Conservation (phyloP, 1,140 invertebrate genomes). For the Drosophila hydei region DNA sequence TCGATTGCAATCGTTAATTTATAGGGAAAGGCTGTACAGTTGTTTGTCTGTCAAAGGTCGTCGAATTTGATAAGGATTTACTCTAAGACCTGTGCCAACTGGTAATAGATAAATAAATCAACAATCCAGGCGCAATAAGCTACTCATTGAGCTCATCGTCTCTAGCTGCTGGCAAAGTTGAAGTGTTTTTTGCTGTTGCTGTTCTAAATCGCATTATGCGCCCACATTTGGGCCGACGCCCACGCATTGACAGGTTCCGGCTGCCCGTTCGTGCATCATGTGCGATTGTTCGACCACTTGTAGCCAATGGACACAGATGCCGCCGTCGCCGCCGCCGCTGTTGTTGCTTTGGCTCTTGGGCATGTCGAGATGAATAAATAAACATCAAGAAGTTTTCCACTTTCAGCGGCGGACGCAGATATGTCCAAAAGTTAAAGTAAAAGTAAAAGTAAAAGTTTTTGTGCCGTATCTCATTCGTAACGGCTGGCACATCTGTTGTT, state of each 20-base stretch:
- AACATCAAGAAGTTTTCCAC: constrained; percentile 76
- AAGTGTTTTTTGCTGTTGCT: constrained; percentile 6
- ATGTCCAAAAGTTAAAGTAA: constrained; percentile 24
- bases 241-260: constrained; percentile 6
- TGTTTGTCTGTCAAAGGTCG: too few species aligned
- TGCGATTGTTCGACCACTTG: constrained; percentile 50
- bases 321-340: neutral
- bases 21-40: too few species aligned
- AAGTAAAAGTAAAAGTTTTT: constrained; percentile 57
- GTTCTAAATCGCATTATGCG: constrained; percentile 68
- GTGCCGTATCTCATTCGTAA: constrained; percentile 57
- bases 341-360: constrained; percentile 37
- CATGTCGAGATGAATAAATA: constrained; percentile 75
- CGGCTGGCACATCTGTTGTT: constrained; percentile 5
- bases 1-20: too few species aligned
- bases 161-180: neutral
- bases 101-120: constrained; percentile 49
- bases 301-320: constrained; percentile 27
- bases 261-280: constrained; percentile 12
- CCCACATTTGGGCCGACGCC: constrained; percentile 18
- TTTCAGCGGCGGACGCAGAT: constrained; percentile 16
- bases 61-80: too few species aligned
- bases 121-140: constrained; percentile 26
- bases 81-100: constrained; percentile 17
- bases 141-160: constrained; percentile 1